Base-by-base conservation (phyloP, 2,113 vertebrate genomes). In the Carassius gibelio region DNA sequence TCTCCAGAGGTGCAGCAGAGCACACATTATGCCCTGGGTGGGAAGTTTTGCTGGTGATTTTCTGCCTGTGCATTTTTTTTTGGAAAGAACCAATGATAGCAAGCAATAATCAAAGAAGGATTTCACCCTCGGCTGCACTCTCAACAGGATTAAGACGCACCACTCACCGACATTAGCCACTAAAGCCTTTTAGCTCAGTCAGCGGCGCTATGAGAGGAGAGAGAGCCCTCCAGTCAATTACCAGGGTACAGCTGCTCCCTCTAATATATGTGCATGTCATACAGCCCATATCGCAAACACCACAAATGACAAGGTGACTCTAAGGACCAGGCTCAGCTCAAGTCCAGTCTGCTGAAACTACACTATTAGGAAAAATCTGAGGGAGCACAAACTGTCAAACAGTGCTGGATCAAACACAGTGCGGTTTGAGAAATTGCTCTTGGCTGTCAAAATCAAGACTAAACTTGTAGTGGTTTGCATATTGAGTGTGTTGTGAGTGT, bases 101-200 rank as follows among this genome's bases (percentile, higher is more conserved):
- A 84, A 83, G 81, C 91, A 89, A 89, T 88, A 89, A 87, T 91
- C 89, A 89, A 88, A 86, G 85, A 79, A 84, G 90, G 90, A 91
- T 93, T 92, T 93, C 90, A 89, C 90, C 85, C 89, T 90, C 84
- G 84, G 87, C 90, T 91, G 92, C 92, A 82, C 86, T 88, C 86
- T 87, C 81, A 93, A 91, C 84, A 88, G 91, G 94, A 94, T 94
- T 94, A 94, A 90, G 89, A 93, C 89, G 81, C 80, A 89, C 89
- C 90, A 90, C 91, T 92, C 92, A 90, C 89, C 75, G 84, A 91
- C 89, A 90, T 92, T 91, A 90, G 90, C 90, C 89, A 92, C 87
- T 88, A 89, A 93, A 88, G 89, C 88, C 90, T 89, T 71, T 75
- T 79, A 84, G 87, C 50, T 75, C 64, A 68, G 84, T 72, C 76